Base-by-base conservation (phyloP, 2,797 vertebrate species). In the Semotilus atromaculatus region DNA sequence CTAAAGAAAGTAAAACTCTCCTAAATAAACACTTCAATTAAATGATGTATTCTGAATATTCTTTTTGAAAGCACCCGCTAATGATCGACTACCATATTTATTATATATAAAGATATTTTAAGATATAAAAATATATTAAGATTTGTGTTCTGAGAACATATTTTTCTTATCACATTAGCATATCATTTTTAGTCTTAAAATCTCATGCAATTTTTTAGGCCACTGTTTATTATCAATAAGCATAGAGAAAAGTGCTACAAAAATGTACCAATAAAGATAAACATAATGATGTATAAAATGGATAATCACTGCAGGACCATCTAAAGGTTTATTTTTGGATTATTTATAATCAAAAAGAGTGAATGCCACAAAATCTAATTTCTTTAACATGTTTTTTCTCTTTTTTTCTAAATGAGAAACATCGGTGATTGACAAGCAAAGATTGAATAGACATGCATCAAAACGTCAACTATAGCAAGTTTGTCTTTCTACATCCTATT, bases 401-500 rank as follows among this genome's bases (percentile, higher is more conserved):
- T n/a, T n/a, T 48, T 70, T 38, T 36, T 75, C 13, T 38, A 34
- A 76, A 76, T 38, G 13, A 58, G 74, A 38, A 76, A 58, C 34
- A 23, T 23, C 3, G n/a, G 7, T 76, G 14, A 58, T 26, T 76
- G 53, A 76, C 51, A 38, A 60, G n/a, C 34, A 60, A 60, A 77
- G 1, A 60, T 21, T 53, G 6, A 55, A 43, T 19, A 77, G 11
- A 60, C 53, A 76, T 23, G 11, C 6, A 21, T 26, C 16, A 62
- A 38, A 29, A 79, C 60, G 45, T 16, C 29, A 67, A 51, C 40
- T 72, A 68, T 31, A 64, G 40, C 55, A 55, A 70, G 84, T 68
- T 67, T 81, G 81, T 76, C 80, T 67, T 81, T 62, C 10, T 70
- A 19, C 34, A 40, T 29, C 18, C 58, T 38, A 79, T 72, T 72